Percentiles rank a stretch among this genome's conserved stretches.
Evolutionary conservation across 2,797 vertebrate species (phyloP).

Genomic region (Platalea minor): DNA sequence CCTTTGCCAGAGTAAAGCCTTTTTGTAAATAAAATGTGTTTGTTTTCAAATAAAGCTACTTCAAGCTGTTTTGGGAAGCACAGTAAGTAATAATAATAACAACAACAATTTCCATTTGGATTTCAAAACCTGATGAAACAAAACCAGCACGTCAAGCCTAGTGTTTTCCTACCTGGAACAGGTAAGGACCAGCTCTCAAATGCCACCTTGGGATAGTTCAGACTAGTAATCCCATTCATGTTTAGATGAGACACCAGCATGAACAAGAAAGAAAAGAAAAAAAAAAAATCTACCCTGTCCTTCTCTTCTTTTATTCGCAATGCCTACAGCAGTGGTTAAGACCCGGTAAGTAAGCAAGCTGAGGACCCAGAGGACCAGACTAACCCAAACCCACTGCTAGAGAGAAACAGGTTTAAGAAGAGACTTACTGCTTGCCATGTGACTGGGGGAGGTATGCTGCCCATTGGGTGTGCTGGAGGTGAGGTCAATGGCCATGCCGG

Average conservation of each 20-base stretch:
- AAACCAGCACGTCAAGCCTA: conserved; percentile 55
- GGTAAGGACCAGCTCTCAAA: conserved; percentile 77
- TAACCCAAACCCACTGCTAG: conserved; percentile 27
- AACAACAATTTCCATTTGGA: conserved; percentile 7
- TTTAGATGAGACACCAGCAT: conserved; percentile 59
- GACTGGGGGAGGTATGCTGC: conserved; percentile 86
- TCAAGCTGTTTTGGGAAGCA: conserved; percentile 32
- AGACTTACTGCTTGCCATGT: conserved; percentile 86
- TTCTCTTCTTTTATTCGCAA: conserved; percentile 48
- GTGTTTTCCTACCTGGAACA: conserved; percentile 75
- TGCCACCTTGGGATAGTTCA: conserved; percentile 73
- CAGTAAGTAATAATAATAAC: neutral
- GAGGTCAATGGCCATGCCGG: conserved; percentile 88
- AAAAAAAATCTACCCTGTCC: neutral
- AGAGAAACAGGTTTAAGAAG: conserved; percentile 63
- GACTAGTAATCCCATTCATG: conserved; percentile 72
- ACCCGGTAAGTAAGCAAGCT: neutral
- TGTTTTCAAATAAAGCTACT: conserved; percentile 43
- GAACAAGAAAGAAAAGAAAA: conserved; percentile 15
- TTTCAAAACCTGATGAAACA: conserved; percentile 47
- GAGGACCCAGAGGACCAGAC: conserved; percentile 45
- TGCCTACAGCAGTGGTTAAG: conserved; percentile 8
- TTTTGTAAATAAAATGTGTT: conserved; percentile 40
- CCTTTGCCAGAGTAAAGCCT: conserved; percentile 7
- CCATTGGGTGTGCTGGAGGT: conserved; percentile 90